phyloP scores from a whole-genome alignment of 2,888 invertebrate species.

The Erynnis tages region DNA sequence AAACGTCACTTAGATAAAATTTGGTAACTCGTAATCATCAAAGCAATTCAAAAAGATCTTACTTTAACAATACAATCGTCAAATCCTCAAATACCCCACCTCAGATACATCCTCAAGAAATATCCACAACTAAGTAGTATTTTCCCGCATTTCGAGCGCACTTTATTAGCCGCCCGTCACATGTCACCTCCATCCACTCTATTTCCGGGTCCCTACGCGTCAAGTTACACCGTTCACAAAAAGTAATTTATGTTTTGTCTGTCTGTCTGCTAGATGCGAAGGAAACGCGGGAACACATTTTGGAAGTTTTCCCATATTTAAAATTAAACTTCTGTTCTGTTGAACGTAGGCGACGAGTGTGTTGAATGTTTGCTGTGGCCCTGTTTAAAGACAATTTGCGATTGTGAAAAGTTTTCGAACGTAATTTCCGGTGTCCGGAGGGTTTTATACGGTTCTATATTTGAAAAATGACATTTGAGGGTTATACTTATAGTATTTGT shows the following conservation, averaged over 20 bases:
- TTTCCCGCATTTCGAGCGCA: not conserved
- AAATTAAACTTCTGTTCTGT: constrained; percentile 21
- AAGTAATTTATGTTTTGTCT: constrained; percentile 47
- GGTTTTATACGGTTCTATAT: not conserved
- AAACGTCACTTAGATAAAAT: too few species aligned
- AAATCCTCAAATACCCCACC: too few species aligned
- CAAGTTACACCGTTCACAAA: constrained; percentile 35
- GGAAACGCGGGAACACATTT: constrained; percentile 21
- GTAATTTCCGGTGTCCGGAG: not conserved
- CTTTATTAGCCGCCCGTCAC: constrained; percentile 1
- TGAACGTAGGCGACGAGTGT: constrained; percentile 4
- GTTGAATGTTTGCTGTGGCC: not conserved
- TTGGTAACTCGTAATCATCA: too few species aligned
- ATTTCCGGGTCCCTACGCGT: constrained; percentile 19
- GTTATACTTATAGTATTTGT: too few species aligned
- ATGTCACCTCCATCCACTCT: constrained; percentile 19
- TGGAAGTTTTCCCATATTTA: constrained; percentile 19
- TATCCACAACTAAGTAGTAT: too few species aligned
- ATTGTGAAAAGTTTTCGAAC: not conserved
- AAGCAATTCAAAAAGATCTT: too few species aligned
- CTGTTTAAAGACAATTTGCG: constrained; percentile 2
- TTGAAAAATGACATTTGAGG: too few species aligned
- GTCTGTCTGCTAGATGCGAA: constrained; percentile 27
- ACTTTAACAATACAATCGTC: too few species aligned
- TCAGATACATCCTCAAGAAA: too few species aligned